Evolutionary conservation across 2,888 invertebrate species (phyloP), one percentile per base, ranked within the genome.

Genomic region (Agonopterix heracliana): DNA sequence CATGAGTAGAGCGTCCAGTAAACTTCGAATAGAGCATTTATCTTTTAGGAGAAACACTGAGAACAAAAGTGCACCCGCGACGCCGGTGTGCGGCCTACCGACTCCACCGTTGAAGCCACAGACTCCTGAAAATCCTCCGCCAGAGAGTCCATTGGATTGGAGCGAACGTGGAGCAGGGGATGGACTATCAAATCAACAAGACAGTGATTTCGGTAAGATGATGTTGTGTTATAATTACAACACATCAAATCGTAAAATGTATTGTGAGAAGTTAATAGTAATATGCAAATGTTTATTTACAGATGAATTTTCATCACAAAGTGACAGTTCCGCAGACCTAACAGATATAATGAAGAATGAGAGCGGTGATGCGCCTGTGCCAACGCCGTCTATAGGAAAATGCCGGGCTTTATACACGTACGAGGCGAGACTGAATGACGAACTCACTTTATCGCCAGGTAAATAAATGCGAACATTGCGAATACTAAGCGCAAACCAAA

Each of bases 341-440:
- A 67, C 83, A 58, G 76, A 84, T 46, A 69, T 80, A 10, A 71
- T 75, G 50, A 80, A 94, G 60, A 92, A 91, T n/a, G 91, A 91
- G 59, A 65, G 54, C 26, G 63, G 54, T 0, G 75, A 73, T 9
- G 66, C 57, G 1, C 57, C 64, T 0, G 55, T 63, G 1, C 74
- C 65, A 44, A 63, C 70, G 40, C 74, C 69, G 3, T 66, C 71
- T 1, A 89, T 95, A 40, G 93, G 94, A 9, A 92, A 92, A 70
- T 97, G 97, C 75, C 92, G 93, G 63, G 98, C 96, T 2, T 87
- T 97, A 17, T 98, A 97, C 81, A 93, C 94, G 46, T 98, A 97
- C 77, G 92, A 94, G 59, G 96, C 97, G 46, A 94, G 95, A 68
- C 90, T 96, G 52, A 93, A 94, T 64, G 97, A 97, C 81, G 97